A percentile compares a stretch with the other conserved stretches of the same genome.
These are phyloP conservation scores for Marasmarcha lunaedactyla DNA, from an alignment of 2,888 invertebrate genomes.

Conservation along the genomic window DNA sequence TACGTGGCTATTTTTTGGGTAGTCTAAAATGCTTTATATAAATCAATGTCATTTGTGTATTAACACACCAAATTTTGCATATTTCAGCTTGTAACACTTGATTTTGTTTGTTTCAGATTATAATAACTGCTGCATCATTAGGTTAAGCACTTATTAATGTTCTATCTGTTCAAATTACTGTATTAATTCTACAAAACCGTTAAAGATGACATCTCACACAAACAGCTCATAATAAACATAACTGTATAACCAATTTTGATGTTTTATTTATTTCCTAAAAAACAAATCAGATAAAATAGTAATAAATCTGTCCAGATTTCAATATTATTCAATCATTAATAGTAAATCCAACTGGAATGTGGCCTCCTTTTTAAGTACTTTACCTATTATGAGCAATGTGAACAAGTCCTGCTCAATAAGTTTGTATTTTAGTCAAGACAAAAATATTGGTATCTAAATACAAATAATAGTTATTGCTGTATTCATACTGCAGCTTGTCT, in stretches of 20 bases:
- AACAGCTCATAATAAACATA: slow-evolving; percentile 42
- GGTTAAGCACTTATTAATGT: slow-evolving; percentile 42
- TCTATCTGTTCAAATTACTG: slow-evolving; percentile 31
- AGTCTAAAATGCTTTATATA: neutral
- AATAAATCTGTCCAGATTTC: too few species aligned
- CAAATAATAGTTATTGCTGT: too few species aligned
- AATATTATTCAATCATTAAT: too few species aligned
- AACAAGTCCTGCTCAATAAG: too few species aligned
- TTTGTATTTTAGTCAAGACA: too few species aligned
- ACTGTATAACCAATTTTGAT: slow-evolving; percentile 16
- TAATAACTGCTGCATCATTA: slow-evolving; percentile 26
- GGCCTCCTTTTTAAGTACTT: too few species aligned
- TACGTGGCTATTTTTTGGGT: too few species aligned
- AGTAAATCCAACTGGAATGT: too few species aligned
- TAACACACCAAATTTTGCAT: neutral
- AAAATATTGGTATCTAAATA: too few species aligned
- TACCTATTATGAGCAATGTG: too few species aligned
- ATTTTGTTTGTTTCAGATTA: slow-evolving; percentile 39
- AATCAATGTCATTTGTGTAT: neutral
- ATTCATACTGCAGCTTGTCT: too few species aligned
- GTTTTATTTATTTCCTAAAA: slow-evolving; percentile 3
- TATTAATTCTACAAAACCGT: slow-evolving; percentile 41
- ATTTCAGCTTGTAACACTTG: neutral
- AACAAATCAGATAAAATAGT: too few species aligned
- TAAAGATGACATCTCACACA: slow-evolving; percentile 48